Percentiles rank a stretch among this genome's conserved stretches.
These are phyloP conservation scores for Chymomyza fuscimana DNA, from an alignment of 2,888 invertebrate species.

Conservation along the genomic window DNA sequence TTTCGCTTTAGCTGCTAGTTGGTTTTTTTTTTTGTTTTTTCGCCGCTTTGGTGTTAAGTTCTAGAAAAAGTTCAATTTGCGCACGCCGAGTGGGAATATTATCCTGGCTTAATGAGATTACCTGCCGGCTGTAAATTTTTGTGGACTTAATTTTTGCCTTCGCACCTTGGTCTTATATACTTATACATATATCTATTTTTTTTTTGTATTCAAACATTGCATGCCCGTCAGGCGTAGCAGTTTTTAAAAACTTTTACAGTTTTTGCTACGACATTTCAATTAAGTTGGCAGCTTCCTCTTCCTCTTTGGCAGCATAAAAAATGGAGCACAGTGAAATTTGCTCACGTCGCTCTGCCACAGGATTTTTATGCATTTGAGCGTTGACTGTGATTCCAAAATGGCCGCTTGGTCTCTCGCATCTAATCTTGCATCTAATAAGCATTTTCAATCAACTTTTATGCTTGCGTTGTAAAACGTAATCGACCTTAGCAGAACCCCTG, in stretches of 20 bases:
- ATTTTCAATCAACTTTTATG: conserved; percentile 79
- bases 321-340: conserved; percentile 54
- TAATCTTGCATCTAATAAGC: conserved; percentile 79
- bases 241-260: conserved; percentile 51
- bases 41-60: conserved; percentile 5
- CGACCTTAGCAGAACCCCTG: conserved; percentile 44
- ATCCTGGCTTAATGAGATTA: conserved; percentile 65
- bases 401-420: conserved; percentile 56
- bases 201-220: background rate
- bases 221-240: background rate
- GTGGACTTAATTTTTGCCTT: conserved; percentile 56
- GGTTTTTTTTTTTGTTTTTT: conserved; percentile 18
- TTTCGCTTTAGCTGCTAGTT: conserved; percentile 8
- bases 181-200: too few relatives aligned
- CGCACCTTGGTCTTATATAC: conserved; percentile 41
- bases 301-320: conserved; percentile 16
- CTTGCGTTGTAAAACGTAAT: conserved; percentile 73
- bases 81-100: conserved; percentile 54
- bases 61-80: conserved; percentile 55
- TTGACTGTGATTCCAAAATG: conserved; percentile 58
- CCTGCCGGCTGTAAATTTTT: conserved; percentile 62
- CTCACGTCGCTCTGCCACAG: conserved; percentile 69
- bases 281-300: conserved; percentile 45
- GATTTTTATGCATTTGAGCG: conserved; percentile 66
- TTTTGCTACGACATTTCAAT: conserved; percentile 64